Evolutionary conservation across 92 coral and sea anemone species (phyloP), one percentile per base, ranked within the genome.

Genomic region (Actinernus sp.): DNA sequence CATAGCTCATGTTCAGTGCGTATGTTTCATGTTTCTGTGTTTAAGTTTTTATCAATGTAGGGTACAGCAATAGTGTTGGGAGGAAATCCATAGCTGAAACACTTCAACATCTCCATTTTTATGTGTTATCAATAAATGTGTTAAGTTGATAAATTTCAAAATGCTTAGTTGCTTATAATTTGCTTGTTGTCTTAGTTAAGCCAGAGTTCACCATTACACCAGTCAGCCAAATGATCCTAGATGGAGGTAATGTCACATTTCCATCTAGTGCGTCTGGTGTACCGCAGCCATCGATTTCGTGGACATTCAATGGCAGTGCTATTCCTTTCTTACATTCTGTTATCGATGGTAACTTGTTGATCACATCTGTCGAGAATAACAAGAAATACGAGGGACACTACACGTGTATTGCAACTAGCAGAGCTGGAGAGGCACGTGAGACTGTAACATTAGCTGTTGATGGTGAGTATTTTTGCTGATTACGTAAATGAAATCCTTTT

Each of bases 131-230:
- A n/a, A n/a, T n/a, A n/a, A n/a, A n/a, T n/a, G n/a, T n/a, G n/a
- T n/a, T n/a, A n/a, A n/a, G n/a, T n/a, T n/a, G n/a, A n/a, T n/a
- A n/a, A n/a, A n/a, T n/a, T n/a, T n/a, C n/a, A n/a, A n/a, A n/a
- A n/a, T n/a, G n/a, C n/a, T n/a, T 43, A 2, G 14, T 43, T 30
- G 31, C 17, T 19, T 3, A n/a, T n/a, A n/a, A n/a, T n/a, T 21
- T 2, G 2, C 17, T 13, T 28, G 8, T 0, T 0, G 7, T 24
- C 17, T 26, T 4, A 77, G 84, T 77, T 66, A 43, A 46, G 3
- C 84, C 84, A 16, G 84, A 77, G 76, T 66, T 77, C 38, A 29
- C 65, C 9, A 33, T 32, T 24, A n/a, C 16, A 14, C 84, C 84
- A 16, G 23, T 56, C 57, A n/a, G 43, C 19, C 26, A 27, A 18